Percentiles rank a stretch among this genome's conserved stretches.
Evolutionary conservation across 2,888 invertebrate genomes (phyloP).

Genomic region (Enchytraeus crypticus): DNA sequence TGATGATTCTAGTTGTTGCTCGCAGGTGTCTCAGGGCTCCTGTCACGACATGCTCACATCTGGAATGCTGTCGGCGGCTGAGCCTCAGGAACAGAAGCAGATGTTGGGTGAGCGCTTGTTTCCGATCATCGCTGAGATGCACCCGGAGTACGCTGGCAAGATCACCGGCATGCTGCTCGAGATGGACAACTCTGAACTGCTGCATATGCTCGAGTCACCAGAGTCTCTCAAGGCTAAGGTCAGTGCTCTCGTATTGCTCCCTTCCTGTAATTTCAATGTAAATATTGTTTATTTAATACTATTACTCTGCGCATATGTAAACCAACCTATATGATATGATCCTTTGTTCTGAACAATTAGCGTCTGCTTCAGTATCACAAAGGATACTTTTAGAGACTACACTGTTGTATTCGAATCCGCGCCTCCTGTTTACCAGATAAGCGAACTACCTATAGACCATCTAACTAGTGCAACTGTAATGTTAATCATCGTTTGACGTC

Average conservation of each 20-base stretch:
- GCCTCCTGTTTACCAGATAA: too few relatives aligned
- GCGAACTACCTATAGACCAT: too few relatives aligned
- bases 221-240: conserved; percentile 87
- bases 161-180: conserved; percentile 98
- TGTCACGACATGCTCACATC: conserved; percentile 91
- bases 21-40: too few relatives aligned
- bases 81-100: conserved; percentile 94
- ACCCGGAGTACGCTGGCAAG: conserved; percentile 76
- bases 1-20: too few relatives aligned
- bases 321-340: not conserved
- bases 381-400: too few relatives aligned
- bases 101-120: conserved; percentile 97
- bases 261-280: not conserved
- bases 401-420: too few relatives aligned
- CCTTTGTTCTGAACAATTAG: too few relatives aligned
- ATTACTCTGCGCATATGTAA: not conserved
- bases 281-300: not conserved
- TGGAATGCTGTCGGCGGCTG: conserved; percentile 87
- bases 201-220: conserved; percentile 94
- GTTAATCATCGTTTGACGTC: too few relatives aligned
- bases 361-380: too few relatives aligned
- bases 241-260: too few relatives aligned
- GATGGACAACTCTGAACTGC: conserved; percentile 92
- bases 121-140: conserved; percentile 81
- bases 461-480: too few relatives aligned